These are phyloP conservation scores for Heterodera carotae DNA, from an alignment of 1,140 invertebrate species.

Conservation along the genomic window DNA sequence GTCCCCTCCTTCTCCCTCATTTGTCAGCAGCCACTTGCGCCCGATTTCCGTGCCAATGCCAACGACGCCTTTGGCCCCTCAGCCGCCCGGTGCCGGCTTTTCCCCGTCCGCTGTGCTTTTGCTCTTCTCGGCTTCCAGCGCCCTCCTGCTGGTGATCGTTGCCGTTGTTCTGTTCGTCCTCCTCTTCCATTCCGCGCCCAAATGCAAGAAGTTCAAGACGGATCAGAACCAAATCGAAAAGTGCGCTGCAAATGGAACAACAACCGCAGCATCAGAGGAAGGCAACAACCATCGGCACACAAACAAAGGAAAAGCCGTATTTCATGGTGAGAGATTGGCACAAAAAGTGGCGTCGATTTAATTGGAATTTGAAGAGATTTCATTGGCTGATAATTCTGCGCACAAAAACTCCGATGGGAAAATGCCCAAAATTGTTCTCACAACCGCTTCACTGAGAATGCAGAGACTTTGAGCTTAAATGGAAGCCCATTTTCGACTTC, in stretches of 20 bases:
- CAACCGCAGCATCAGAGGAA: not conserved
- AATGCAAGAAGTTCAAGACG: not conserved
- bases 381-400: not conserved
- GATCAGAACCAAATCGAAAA: not conserved
- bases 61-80: too few relatives aligned
- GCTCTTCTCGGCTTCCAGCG: not conserved
- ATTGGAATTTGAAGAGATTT: not conserved
- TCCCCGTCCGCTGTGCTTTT: not conserved
- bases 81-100: not conserved
- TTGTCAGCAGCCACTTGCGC: not conserved
- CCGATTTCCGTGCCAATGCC: not conserved
- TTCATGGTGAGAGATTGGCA: not conserved
- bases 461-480: conserved; percentile 17
- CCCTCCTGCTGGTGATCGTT: not conserved
- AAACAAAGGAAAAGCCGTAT: not conserved
- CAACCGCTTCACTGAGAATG: conserved; percentile 25
- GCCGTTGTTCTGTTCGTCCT: not conserved
- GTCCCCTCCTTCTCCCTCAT: too few relatives aligned
- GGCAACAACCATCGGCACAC: not conserved
- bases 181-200: not conserved
- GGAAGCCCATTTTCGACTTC: not conserved
- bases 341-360: not conserved
- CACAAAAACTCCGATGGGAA: conserved; percentile 8
- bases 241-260: not conserved
- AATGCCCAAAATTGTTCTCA: conserved; percentile 24